Evolutionary conservation across 2,888 invertebrate genomes (phyloP).

Genomic region (Subacronicta megacephala): DNA sequence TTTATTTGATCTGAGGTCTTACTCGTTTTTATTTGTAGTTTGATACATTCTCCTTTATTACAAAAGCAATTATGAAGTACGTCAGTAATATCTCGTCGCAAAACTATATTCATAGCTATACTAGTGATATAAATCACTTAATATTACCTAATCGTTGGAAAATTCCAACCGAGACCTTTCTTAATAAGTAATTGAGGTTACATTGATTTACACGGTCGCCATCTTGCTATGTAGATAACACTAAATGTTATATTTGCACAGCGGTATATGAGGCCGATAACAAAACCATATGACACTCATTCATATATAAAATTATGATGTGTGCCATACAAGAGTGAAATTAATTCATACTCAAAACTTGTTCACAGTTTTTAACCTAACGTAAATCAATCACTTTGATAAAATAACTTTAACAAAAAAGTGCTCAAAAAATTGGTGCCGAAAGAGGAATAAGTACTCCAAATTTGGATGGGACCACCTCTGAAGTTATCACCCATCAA

Average conservation of each 20-base stretch:
- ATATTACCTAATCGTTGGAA: slow-evolving; percentile 73
- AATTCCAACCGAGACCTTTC: slow-evolving; percentile 84
- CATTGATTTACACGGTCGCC: slow-evolving; percentile 84
- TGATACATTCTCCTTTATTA: too few species aligned
- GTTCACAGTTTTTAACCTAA: not conserved
- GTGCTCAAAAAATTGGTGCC: too few species aligned
- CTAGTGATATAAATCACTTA: slow-evolving; percentile 11
- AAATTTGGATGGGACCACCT: too few species aligned
- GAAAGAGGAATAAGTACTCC: too few species aligned
- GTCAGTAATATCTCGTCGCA: not conserved
- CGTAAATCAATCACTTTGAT: too few species aligned
- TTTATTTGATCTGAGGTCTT: too few species aligned
- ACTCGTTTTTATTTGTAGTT: too few species aligned
- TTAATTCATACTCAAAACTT: slow-evolving; percentile 9
- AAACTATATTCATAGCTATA: not conserved
- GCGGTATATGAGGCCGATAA: slow-evolving; percentile 69
- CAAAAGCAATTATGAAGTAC: too few species aligned
- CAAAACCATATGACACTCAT: slow-evolving; percentile 70
- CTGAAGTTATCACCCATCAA: too few species aligned
- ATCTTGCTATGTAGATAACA: slow-evolving; percentile 79
- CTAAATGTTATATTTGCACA: slow-evolving; percentile 78
- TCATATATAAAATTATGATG: slow-evolving; percentile 57
- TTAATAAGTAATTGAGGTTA: slow-evolving; percentile 86
- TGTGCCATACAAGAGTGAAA: slow-evolving; percentile 28
- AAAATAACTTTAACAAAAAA: too few species aligned